These are phyloP conservation scores for Neodiprion lecontei DNA, from an alignment of 1,140 invertebrate species.

Conservation along the genomic window DNA sequence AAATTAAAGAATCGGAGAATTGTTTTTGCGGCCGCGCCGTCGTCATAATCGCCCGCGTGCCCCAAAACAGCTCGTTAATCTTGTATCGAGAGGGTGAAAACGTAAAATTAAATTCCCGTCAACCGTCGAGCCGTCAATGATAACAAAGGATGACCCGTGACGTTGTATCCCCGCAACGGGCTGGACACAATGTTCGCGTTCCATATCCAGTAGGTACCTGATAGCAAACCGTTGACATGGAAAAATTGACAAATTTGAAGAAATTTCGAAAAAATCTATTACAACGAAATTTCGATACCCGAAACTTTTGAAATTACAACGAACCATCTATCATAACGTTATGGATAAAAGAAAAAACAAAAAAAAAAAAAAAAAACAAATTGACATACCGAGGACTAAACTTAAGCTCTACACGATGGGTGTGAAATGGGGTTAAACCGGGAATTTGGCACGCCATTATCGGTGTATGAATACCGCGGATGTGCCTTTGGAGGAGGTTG, in stretches of 20 bases:
- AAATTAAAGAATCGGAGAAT: neutral
- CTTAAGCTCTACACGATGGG: too few species aligned
- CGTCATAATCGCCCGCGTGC: neutral
- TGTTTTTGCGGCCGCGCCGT: neutral
- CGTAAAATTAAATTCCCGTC: constrained; percentile 2
- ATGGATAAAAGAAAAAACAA: too few species aligned
- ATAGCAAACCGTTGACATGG: neutral
- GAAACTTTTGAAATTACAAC: too few species aligned
- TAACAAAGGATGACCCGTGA: neutral
- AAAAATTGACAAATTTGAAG: neutral
- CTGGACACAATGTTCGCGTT: too few species aligned
- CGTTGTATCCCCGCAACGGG: neutral
- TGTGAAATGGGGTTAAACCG: too few species aligned
- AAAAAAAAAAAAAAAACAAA: too few species aligned
- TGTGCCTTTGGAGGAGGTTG: neutral
- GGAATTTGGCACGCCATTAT: too few species aligned
- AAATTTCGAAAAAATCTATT: neutral
- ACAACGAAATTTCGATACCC: too few species aligned
- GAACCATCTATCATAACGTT: too few species aligned
- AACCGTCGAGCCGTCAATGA: neutral
- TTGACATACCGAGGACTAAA: too few species aligned
- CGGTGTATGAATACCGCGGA: too few species aligned
- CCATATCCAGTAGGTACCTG: neutral
- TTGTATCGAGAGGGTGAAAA: neutral
- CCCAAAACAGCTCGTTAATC: neutral